phyloP scores from a whole-genome alignment of 2,113 vertebrate species.

The Lathamus discolor region DNA sequence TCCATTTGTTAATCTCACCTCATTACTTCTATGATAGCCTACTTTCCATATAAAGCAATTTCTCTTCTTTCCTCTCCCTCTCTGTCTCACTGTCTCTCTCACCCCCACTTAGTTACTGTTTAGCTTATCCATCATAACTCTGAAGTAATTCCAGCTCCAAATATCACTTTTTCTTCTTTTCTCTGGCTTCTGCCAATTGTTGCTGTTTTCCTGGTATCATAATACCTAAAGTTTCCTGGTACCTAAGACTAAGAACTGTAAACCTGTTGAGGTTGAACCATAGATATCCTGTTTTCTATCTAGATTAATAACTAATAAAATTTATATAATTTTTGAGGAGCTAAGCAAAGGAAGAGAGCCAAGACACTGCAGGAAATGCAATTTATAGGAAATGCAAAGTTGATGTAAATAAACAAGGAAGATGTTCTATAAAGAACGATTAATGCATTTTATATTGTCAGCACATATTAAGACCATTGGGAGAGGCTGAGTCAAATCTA shows the following conservation, averaged over 20 bases:
- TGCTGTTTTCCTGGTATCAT: neutral
- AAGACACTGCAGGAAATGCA: neutral
- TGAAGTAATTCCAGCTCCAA: neutral
- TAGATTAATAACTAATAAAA: neutral
- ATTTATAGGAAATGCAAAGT: neutral
- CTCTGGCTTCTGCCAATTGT: neutral
- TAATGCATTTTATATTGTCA: neutral
- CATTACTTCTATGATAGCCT: neutral
- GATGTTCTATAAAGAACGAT: neutral
- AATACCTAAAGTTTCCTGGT: neutral
- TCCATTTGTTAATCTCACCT: conserved; percentile 9
- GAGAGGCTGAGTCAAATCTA: neutral
- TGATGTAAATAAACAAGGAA: neutral
- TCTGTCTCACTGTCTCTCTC: neutral
- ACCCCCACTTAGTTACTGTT: neutral
- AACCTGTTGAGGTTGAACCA: neutral
- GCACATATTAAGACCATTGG: neutral
- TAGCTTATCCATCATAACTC: neutral
- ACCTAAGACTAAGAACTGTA: neutral
- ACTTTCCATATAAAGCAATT: neutral
- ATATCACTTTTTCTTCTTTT: neutral
- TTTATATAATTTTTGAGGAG: neutral
- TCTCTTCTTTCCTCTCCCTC: neutral
- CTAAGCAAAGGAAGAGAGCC: neutral
- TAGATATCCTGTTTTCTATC: neutral